Conservation (phyloP, 30 jellyfish, hydroid and myxozoan species). For the Turritopsis rubra region DNA sequence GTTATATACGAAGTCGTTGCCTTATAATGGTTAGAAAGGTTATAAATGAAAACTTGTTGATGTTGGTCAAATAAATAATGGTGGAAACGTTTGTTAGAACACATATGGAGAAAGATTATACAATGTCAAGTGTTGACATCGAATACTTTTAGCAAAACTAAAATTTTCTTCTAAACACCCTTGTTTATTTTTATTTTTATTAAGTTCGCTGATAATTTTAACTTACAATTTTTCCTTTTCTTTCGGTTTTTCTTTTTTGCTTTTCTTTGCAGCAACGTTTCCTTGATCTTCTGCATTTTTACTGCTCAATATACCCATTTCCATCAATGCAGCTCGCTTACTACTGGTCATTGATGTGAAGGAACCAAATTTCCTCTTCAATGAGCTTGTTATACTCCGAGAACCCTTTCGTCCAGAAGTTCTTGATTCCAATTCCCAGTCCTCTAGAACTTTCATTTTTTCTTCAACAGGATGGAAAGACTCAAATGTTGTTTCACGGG, state of each 20-base stretch:
- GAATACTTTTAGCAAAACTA: no score
- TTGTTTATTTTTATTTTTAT: no score
- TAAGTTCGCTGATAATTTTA: no score
- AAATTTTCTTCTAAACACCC: no score
- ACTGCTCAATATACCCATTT: slow-evolving; percentile 19
- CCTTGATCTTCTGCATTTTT: neutral
- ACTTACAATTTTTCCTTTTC: slow-evolving; percentile 29
- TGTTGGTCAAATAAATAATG: no score
- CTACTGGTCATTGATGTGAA: slow-evolving; percentile 27
- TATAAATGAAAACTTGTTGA: no score
- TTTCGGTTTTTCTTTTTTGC: slow-evolving; percentile 21
- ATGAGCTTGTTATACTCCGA: slow-evolving; percentile 18
- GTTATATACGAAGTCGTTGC: no score
- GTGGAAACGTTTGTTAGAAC: no score
- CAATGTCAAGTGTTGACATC: no score
- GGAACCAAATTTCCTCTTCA: slow-evolving; percentile 32
- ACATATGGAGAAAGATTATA: no score
- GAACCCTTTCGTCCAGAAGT: slow-evolving; percentile 19
- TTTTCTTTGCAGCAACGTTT: neutral
- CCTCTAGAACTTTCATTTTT: slow-evolving; percentile 27
- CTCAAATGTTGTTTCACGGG: slow-evolving; percentile 33
- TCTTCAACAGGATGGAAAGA: slow-evolving; percentile 30
- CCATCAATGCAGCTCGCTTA: slow-evolving; percentile 32
- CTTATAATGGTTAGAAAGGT: no score
- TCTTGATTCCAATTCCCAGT: slow-evolving; percentile 32